Conservation (phyloP, 2,888 invertebrate species). For the Drosophila kanekoi region DNA sequence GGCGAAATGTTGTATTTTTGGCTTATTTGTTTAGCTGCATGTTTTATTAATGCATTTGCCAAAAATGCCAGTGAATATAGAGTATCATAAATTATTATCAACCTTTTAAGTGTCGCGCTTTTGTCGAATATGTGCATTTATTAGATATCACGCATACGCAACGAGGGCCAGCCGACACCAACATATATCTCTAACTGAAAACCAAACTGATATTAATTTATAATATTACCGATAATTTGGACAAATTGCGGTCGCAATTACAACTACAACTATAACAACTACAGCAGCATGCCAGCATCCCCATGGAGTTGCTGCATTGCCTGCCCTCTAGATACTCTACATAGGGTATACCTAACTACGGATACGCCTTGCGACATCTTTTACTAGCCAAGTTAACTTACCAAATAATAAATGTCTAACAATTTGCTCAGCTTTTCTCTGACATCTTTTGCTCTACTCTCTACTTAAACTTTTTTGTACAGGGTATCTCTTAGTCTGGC, state of each 20-base stretch:
- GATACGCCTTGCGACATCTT: no score
- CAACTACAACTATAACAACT: slow-evolving; percentile 38
- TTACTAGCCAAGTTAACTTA: no score
- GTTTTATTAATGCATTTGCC: slow-evolving; percentile 54
- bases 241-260: slow-evolving; percentile 75
- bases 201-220: slow-evolving; percentile 60
- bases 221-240: slow-evolving; percentile 75
- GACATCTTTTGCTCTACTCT: background rate
- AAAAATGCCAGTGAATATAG: slow-evolving; percentile 46
- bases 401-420: no score
- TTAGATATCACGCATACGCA: slow-evolving; percentile 60
- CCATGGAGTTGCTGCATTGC: slow-evolving; percentile 12
- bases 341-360: background rate
- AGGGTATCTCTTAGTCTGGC: slow-evolving; percentile 5
- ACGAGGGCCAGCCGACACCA: slow-evolving; percentile 6
- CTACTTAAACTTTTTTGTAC: background rate
- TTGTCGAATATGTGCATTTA: slow-evolving; percentile 9
- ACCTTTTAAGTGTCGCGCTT: slow-evolving; percentile 30
- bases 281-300: slow-evolving; percentile 3
- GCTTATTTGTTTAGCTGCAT: slow-evolving; percentile 33
- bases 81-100: slow-evolving; percentile 68
- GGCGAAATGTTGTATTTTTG: slow-evolving; percentile 28
- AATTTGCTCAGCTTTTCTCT: no score
- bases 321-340: slow-evolving; percentile 5
- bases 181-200: slow-evolving; percentile 18